Base-by-base conservation (phyloP, 2,888 invertebrate species). In the Heteromurus nitidus region DNA sequence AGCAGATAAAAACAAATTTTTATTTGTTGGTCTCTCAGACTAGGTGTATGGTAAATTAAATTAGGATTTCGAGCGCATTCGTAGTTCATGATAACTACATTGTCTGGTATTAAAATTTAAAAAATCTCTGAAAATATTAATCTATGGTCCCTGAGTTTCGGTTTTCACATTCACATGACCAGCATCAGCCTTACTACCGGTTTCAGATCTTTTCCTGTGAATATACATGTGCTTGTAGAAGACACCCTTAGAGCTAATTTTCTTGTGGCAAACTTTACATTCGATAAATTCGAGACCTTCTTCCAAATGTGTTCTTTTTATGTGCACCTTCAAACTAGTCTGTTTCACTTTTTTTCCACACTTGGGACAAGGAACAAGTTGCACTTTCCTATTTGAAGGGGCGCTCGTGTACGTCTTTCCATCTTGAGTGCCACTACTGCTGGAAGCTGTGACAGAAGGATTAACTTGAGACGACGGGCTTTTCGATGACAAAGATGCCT, bases 141-240 rank as follows among this genome's bases (percentile, higher is more conserved):
- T n/a, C 50, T 67, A 75, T 67, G 67, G 50, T 75, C 75, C 67
- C 67, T 75, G 75, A 67, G 75, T 67, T 75, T 75, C 76, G 50
- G 69, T 62, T 69, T 64, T 70, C 50, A 70, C 9, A 24, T 11
- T 22, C 22, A n/a, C 53, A n/a, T 7, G 20, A 50, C 53, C n/a
- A 50, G 7, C 5, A n/a, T n/a, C n/a, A n/a, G 22, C 1, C 7
- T 24, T 36, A 31, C 28, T 20, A 5, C 5, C 42, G 44, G 72
- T 42, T 70, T 82, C 76, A 77, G 72, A 73, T 82, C 80, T 77
- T 60, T 82, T 81, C 20, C 84, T 67, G 70, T 85, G 84, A 55
- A 82, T 64, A 67, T 82, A 85, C 84, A 85, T 85, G 75, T 85
- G 85, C 62, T 85, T 85, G 74, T 85, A 85, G 68, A 82, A 84